phyloP scores from a whole-genome alignment of 2,113 vertebrate species.

The Takifugu bimaculatus region DNA sequence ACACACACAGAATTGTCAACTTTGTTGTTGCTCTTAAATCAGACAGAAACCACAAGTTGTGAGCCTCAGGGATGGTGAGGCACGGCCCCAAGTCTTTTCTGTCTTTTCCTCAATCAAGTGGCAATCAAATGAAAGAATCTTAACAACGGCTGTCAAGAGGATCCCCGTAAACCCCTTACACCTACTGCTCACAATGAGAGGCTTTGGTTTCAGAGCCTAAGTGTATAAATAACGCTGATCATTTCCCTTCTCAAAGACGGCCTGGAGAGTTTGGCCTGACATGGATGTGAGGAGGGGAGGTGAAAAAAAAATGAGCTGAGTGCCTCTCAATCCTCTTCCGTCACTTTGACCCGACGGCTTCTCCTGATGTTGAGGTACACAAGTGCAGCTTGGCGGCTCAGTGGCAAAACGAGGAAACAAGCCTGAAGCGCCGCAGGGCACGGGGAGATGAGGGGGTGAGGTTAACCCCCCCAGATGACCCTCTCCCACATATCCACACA shows the following conservation, averaged over 20 bases:
- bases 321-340: conserved; percentile 61
- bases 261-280: conserved; percentile 59
- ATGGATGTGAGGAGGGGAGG: conserved; percentile 63
- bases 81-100: conserved; percentile 43
- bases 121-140: conserved; percentile 67
- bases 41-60: conserved; percentile 31
- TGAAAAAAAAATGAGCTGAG: conserved; percentile 62
- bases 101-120: conserved; percentile 36
- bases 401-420: conserved; percentile 69
- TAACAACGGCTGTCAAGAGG: conserved; percentile 38
- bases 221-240: conserved; percentile 76
- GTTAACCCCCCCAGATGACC: conserved; percentile 72
- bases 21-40: conserved; percentile 5
- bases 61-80: conserved; percentile 42
- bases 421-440: conserved; percentile 69
- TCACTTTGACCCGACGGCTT: conserved; percentile 65
- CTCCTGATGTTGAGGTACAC: conserved; percentile 66
- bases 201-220: conserved; percentile 61
- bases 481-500: conserved; percentile 70
- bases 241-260: conserved; percentile 69
- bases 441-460: conserved; percentile 56
- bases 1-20: conserved; percentile 2
- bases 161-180: conserved; percentile 55
- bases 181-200: conserved; percentile 52
- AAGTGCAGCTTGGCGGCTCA: conserved; percentile 66